Evolutionary conservation across 2,113 vertebrate genomes (phyloP).

Genomic region (Shinisaurus crocodilurus): DNA sequence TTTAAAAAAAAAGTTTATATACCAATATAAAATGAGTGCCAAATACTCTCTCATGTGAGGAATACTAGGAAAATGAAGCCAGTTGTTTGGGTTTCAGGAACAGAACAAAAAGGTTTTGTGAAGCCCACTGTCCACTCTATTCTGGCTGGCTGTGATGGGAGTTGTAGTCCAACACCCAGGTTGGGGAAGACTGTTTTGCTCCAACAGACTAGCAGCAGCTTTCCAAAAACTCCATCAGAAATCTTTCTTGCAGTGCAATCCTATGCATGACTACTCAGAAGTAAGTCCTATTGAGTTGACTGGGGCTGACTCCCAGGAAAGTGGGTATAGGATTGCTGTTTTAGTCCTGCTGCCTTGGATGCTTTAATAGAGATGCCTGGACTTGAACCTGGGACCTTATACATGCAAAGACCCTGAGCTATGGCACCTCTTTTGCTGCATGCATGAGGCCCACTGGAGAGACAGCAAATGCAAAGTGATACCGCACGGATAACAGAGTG

Average conservation of each 20-base stretch:
- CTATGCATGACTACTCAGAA: background rate
- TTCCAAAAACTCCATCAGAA: background rate
- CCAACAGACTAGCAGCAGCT: background rate
- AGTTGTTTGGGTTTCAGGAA: background rate
- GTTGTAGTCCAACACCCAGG: background rate
- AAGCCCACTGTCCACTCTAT: background rate
- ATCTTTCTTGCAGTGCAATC: background rate
- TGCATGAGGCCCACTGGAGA: background rate
- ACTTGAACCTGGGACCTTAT: background rate
- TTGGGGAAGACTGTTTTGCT: background rate
- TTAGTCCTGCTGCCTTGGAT: background rate
- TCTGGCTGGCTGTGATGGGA: background rate
- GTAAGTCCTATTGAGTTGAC: background rate
- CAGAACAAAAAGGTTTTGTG: background rate
- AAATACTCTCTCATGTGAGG: background rate
- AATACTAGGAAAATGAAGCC: background rate
- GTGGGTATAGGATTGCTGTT: background rate
- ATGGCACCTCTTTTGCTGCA: background rate
- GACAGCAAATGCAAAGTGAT: background rate
- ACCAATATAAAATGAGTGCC: background rate
- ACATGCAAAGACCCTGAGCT: background rate
- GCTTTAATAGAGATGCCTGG: background rate
- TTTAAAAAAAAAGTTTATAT: background rate
- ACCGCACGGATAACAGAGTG: background rate
- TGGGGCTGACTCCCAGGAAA: no score